Conservation (phyloP, 2,888 invertebrate genomes). For the Erpobdella octoculata region DNA sequence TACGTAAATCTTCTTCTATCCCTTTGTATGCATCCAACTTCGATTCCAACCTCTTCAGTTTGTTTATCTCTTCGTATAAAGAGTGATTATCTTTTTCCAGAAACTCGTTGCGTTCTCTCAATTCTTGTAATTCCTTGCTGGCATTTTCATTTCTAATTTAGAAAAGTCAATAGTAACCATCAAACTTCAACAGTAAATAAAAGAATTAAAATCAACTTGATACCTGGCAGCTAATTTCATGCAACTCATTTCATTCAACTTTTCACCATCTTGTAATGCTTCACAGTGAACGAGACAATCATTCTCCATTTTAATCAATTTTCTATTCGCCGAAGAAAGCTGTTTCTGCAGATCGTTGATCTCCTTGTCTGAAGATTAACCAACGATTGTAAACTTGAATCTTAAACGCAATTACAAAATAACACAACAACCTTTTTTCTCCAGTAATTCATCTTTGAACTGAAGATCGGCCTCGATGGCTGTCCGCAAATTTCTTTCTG, state of each 20-base stretch:
- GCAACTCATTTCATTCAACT: not conserved
- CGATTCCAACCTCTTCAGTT: not conserved
- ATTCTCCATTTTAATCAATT: not conserved
- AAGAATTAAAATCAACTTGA: too few species aligned
- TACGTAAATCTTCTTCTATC: not conserved
- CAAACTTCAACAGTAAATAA: too few species aligned
- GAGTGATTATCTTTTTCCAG: not conserved
- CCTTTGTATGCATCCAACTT: not conserved
- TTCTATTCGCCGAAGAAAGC: not conserved
- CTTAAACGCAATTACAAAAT: not conserved
- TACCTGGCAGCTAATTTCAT: too few species aligned
- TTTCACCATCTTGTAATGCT: not conserved
- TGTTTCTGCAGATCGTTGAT: not conserved
- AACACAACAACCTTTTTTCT: not conserved
- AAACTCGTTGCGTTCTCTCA: not conserved
- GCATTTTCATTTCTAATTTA: not conserved
- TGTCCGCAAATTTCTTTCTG: not conserved
- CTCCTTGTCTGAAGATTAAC: not conserved
- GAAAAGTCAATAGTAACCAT: too few species aligned
- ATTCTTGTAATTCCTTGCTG: not conserved
- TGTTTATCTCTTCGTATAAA: not conserved
- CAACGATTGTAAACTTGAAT: not conserved
- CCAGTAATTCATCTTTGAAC: constrained; percentile 5
- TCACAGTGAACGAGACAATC: not conserved
- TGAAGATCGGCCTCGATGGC: constrained; percentile 4